Percentiles rank a stretch among this genome's conserved stretches.
phyloP scores from a whole-genome alignment of 1,140 invertebrate genomes.

The Heliconius congener region DNA sequence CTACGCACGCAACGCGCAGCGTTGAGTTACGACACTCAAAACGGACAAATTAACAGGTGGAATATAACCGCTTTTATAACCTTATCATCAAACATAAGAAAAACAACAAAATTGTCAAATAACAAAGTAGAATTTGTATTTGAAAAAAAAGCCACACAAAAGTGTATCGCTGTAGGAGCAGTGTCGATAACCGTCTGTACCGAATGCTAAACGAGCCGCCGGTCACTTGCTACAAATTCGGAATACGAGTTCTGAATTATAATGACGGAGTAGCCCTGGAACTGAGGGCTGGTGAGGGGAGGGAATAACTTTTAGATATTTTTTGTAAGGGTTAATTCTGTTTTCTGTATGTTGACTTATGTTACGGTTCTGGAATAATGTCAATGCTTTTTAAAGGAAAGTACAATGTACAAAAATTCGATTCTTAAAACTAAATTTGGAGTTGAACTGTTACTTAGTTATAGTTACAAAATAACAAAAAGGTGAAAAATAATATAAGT shows the following conservation, averaged over 20 bases:
- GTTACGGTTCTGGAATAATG: background rate
- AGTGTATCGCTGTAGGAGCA: background rate
- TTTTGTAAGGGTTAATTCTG: background rate
- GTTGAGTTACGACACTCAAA: no score
- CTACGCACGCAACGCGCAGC: no score
- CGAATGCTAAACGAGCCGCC: background rate
- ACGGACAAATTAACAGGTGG: background rate
- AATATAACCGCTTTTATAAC: background rate
- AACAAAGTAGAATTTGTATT: background rate
- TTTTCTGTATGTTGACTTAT: background rate
- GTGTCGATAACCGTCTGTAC: background rate
- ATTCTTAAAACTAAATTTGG: no score
- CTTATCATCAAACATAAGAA: background rate
- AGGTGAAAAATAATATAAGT: background rate
- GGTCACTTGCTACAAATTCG: background rate
- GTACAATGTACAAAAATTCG: no score
- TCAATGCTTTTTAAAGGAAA: background rate
- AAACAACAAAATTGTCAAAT: background rate
- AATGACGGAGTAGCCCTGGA: background rate
- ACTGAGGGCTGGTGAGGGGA: background rate
- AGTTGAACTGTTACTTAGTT: no score
- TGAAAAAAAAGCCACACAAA: background rate
- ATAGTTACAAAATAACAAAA: no score
- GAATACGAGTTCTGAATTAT: background rate
- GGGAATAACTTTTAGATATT: background rate